Percentiles rank a stretch among this genome's conserved stretches.
Evolutionary conservation across 2,888 invertebrate species (phyloP).

Genomic region (Stenchaetothrips biformis): DNA sequence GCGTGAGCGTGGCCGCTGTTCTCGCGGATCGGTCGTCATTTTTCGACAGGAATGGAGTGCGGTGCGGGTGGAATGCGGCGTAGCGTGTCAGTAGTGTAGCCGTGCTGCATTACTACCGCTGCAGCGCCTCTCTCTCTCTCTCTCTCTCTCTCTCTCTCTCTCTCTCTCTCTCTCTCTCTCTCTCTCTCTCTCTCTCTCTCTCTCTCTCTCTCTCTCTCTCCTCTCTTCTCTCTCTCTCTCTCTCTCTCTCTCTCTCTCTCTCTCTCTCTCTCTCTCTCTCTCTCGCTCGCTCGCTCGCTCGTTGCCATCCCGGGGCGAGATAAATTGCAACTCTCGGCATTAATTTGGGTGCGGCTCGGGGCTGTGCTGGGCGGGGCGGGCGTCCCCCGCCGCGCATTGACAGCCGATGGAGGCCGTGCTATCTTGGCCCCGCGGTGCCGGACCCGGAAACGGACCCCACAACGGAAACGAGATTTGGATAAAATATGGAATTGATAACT

Average conservation of each 20-base stretch:
- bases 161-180: not conserved
- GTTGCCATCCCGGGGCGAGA: not conserved
- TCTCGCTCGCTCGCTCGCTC: not conserved
- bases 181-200: slow-evolving; percentile 5
- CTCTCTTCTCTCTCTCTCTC: too few species aligned
- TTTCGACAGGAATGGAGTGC: too few species aligned
- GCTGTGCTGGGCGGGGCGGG: not conserved
- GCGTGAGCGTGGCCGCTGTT: too few species aligned
- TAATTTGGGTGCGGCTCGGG: not conserved
- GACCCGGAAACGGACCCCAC: not conserved
- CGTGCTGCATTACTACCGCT: not conserved
- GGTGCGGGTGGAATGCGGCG: too few species aligned
- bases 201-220: not conserved
- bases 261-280: not conserved
- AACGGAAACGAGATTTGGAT: not conserved
- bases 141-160: not conserved
- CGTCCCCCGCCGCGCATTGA: not conserved
- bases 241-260: too few species aligned
- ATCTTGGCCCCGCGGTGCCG: not conserved
- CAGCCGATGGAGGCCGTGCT: not conserved
- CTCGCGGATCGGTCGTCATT: too few species aligned
- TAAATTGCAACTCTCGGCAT: not conserved
- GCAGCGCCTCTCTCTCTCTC: not conserved
- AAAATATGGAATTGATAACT: slow-evolving; percentile 1
- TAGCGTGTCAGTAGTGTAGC: too few species aligned